Evolutionary conservation across 2,888 invertebrate species (phyloP).

Genomic region (Dicranocentrus wangi): DNA sequence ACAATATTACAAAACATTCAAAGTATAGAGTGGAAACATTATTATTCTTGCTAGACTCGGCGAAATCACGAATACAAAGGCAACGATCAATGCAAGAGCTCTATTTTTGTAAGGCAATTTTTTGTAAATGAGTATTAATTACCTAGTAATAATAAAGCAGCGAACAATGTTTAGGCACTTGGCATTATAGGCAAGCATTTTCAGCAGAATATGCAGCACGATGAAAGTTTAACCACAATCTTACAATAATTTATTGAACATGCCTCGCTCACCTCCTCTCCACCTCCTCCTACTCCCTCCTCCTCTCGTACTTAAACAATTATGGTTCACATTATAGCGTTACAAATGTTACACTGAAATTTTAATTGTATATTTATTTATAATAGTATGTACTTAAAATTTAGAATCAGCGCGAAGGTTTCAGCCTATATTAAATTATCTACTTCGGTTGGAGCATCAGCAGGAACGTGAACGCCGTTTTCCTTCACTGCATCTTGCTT

Average conservation of each 20-base stretch:
- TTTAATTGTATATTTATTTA: constrained; percentile 14
- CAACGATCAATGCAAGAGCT: constrained; percentile 35
- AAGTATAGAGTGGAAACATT: constrained; percentile 9
- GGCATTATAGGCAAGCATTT: constrained; percentile 53
- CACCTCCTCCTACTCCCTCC: not conserved
- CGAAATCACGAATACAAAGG: constrained; percentile 53
- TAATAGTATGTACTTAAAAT: not conserved
- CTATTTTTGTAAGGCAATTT: constrained; percentile 43
- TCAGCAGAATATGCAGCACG: constrained; percentile 17
- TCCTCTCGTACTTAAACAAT: not conserved
- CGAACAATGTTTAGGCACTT: constrained; percentile 48
- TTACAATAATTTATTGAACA: constrained; percentile 23
- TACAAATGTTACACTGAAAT: not conserved
- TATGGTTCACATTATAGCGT: not conserved
- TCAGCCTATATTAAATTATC: constrained; percentile 37
- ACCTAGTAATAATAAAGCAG: constrained; percentile 36
- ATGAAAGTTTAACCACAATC: not conserved
- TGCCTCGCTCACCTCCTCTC: not conserved
- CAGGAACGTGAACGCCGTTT: constrained; percentile 32
- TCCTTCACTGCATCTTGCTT: constrained; percentile 43
- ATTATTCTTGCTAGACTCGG: not conserved
- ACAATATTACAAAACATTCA: constrained; percentile 9
- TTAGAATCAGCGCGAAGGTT: not conserved
- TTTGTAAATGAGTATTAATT: constrained; percentile 56
- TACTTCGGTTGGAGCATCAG: not conserved